A percentile compares a stretch with the other conserved stretches of the same genome.
phyloP scores from a whole-genome alignment of 2,113 vertebrate genomes.

The Antechinus flavipes region DNA sequence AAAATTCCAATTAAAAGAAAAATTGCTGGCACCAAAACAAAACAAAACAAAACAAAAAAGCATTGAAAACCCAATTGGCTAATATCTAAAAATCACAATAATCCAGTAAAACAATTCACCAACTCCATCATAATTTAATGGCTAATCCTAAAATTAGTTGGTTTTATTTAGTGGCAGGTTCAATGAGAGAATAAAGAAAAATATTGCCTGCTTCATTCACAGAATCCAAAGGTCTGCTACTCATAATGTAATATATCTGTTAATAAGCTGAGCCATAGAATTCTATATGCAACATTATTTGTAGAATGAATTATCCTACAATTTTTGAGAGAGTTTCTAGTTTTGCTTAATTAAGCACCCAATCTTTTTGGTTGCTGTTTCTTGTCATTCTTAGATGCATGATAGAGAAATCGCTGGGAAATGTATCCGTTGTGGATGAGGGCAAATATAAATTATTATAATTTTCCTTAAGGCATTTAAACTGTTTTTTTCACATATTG shows the following conservation, averaged over 20 bases:
- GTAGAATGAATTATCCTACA: not conserved
- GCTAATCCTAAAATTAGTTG: slow-evolving; percentile 13
- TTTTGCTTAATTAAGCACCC: slow-evolving; percentile 24
- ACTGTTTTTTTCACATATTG: not conserved
- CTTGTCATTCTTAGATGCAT: not conserved
- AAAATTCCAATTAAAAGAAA: slow-evolving; percentile 5
- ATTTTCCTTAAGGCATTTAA: not conserved
- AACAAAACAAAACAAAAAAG: not conserved
- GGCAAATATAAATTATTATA: not conserved
- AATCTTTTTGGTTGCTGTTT: not conserved
- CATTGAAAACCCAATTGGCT: slow-evolving; percentile 18
- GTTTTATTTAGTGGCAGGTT: slow-evolving; percentile 14
- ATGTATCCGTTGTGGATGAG: not conserved
- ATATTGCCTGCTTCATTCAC: not conserved
- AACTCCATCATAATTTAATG: slow-evolving; percentile 12
- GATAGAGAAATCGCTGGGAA: not conserved
- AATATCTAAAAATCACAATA: slow-evolving; percentile 8
- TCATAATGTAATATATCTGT: not conserved
- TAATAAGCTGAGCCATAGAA: slow-evolving; percentile 1
- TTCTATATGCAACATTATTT: slow-evolving; percentile 16
- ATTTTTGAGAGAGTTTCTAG: slow-evolving; percentile 1
- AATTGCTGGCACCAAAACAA: not conserved
- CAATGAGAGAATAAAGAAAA: not conserved
- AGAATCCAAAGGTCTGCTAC: not conserved
- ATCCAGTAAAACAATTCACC: not conserved